A percentile compares a stretch with the other conserved stretches of the same genome.
Evolutionary conservation across 2,888 invertebrate species (phyloP).

Genomic region (Eugnorisma glareosa): DNA sequence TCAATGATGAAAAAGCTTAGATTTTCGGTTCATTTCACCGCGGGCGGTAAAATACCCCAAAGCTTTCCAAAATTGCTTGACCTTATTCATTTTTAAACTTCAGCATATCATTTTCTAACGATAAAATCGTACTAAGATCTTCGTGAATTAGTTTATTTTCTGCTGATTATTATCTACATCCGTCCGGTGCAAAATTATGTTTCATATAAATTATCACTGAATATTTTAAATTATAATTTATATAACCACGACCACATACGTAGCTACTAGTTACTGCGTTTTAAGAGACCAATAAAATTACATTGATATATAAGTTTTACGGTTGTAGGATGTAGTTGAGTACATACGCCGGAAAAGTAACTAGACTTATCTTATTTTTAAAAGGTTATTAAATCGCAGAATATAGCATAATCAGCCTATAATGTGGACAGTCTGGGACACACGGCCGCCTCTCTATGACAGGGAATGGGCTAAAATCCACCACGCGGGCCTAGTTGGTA

Average conservation of each 20-base stretch:
- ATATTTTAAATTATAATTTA: slow-evolving; percentile 46
- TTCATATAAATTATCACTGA: slow-evolving; percentile 33
- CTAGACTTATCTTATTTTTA: not conserved
- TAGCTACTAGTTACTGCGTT: not conserved
- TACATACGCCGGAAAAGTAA: not conserved
- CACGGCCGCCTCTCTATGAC: no score
- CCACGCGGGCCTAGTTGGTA: no score
- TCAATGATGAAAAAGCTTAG: not conserved
- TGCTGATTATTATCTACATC: slow-evolving; percentile 38
- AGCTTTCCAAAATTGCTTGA: not conserved
- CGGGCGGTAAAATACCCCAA: not conserved
- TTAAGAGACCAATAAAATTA: slow-evolving; percentile 26
- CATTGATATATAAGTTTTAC: not conserved
- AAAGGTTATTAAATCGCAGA: slow-evolving; percentile 2
- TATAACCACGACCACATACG: slow-evolving; percentile 7
- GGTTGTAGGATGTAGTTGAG: slow-evolving; percentile 3
- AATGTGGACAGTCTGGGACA: no score
- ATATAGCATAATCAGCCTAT: no score
- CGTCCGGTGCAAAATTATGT: slow-evolving; percentile 42
- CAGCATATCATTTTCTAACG: not conserved
- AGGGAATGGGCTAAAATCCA: no score
- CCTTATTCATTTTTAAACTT: slow-evolving; percentile 26
- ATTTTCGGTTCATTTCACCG: not conserved
- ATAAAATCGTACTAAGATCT: slow-evolving; percentile 39
- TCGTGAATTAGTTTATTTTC: slow-evolving; percentile 36